phyloP scores from a whole-genome alignment of 2,888 invertebrate species.

The Archaeoteleia sp. region DNA sequence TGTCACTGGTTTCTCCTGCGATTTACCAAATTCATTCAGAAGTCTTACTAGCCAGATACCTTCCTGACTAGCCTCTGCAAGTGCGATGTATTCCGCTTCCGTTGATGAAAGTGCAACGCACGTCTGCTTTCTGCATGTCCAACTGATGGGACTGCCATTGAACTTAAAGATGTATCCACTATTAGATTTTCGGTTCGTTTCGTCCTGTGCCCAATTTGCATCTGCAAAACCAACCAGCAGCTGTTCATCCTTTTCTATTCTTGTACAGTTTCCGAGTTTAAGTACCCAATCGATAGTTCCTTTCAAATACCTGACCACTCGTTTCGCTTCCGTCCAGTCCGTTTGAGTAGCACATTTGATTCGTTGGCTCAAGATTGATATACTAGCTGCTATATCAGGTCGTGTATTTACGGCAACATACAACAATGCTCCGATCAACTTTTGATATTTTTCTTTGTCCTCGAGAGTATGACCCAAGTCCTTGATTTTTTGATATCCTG shows the following conservation, averaged over 20 bases:
- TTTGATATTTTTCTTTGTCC: constrained; percentile 29
- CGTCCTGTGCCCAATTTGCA: constrained; percentile 65
- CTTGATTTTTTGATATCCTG: constrained; percentile 4
- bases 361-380: constrained; percentile 49
- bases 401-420: constrained; percentile 44
- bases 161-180: constrained; percentile 60
- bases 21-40: constrained; percentile 43
- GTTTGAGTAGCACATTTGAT: constrained; percentile 23
- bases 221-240: constrained; percentile 61
- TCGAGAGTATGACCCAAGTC: constrained; percentile 25
- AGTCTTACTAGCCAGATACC: constrained; percentile 49
- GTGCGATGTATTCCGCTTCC: constrained; percentile 56
- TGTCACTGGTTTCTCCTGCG: constrained; percentile 30
- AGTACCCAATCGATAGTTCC: constrained; percentile 38
- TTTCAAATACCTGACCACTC: constrained; percentile 49
- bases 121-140: constrained; percentile 60
- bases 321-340: constrained; percentile 47
- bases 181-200: constrained; percentile 60
- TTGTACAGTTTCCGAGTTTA: not conserved
- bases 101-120: constrained; percentile 53
- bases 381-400: constrained; percentile 47
- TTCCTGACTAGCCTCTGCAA: constrained; percentile 57
- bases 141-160: constrained; percentile 55
- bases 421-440: constrained; percentile 40
- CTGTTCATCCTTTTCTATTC: constrained; percentile 24